These are phyloP conservation scores for Saguinus imperator DNA, from an alignment of 2,113 vertebrate genomes.

Conservation along the genomic window DNA sequence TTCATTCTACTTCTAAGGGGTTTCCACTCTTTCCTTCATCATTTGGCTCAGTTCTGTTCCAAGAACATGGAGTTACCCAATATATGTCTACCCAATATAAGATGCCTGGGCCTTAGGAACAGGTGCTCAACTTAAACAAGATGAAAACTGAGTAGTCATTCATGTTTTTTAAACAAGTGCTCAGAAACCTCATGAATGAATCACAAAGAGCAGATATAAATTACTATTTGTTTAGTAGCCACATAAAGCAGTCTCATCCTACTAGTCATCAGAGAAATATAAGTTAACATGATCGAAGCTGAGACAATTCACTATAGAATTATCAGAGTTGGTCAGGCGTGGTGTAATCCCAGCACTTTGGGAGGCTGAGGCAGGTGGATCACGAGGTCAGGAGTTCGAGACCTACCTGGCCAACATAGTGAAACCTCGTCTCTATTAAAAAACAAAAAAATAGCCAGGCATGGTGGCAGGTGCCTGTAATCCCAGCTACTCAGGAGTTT, in stretches of 20 bases:
- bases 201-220: neutral
- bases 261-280: fast-evolving
- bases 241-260: neutral
- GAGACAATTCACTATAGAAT: fast-evolving
- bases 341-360: too few relatives aligned
- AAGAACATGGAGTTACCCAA: neutral
- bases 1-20: neutral
- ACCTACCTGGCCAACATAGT: too few relatives aligned
- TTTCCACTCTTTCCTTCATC: neutral
- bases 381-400: too few relatives aligned
- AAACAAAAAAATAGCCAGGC: too few relatives aligned
- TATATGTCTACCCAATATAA: neutral
- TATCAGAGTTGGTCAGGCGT: too few relatives aligned
- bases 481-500: too few relatives aligned
- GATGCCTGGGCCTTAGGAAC: fast-evolving
- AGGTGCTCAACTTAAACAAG: fast-evolving
- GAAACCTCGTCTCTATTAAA: too few relatives aligned
- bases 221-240: neutral
- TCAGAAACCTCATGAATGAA: fast-evolving
- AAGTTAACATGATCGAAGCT: fast-evolving
- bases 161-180: neutral
- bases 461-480: too few relatives aligned
- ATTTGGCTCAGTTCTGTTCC: neutral
- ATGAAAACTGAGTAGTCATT: neutral
- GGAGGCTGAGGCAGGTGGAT: too few relatives aligned